These are phyloP conservation scores for Sipha flava DNA, from an alignment of 1,140 invertebrate species.

Conservation along the genomic window DNA sequence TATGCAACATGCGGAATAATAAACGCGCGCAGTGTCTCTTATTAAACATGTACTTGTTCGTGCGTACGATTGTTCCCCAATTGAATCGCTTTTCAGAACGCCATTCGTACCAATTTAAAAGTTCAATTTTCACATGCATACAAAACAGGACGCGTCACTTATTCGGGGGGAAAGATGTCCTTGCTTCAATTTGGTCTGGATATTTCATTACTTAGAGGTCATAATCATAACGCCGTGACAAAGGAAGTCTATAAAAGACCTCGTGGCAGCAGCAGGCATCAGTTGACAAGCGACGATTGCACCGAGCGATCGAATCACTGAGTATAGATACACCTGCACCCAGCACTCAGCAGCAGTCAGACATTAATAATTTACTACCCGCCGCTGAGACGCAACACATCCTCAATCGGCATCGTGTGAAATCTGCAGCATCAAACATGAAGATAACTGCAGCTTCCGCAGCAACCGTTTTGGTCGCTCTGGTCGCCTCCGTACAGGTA, in stretches of 20 bases:
- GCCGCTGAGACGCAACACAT: not conserved
- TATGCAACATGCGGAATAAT: too few species aligned
- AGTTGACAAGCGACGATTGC: not conserved
- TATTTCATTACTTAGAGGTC: conserved; percentile 19
- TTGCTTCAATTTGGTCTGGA: conserved; percentile 17
- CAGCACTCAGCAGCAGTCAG: too few species aligned
- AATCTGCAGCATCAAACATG: not conserved
- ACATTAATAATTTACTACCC: too few species aligned
- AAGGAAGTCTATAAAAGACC: conserved; percentile 17
- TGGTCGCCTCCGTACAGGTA: conserved; percentile 27
- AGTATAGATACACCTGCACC: too few species aligned
- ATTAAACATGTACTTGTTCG: not conserved
- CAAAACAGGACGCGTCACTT: conserved; percentile 24
- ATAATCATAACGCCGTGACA: conserved; percentile 29
- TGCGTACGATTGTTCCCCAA: not conserved
- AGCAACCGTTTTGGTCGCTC: conserved; percentile 13
- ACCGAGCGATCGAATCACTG: not conserved
- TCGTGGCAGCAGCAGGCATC: not conserved
- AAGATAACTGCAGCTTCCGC: conserved; percentile 16
- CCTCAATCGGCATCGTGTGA: not conserved
- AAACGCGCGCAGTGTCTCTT: too few species aligned
- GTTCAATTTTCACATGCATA: not conserved
- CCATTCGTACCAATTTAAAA: conserved; percentile 4
- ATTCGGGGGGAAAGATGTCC: not conserved
- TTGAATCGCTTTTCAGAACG: conserved; percentile 10